phyloP scores from a whole-genome alignment of 1,140 invertebrate species.

The Cryptotermes secundus region DNA sequence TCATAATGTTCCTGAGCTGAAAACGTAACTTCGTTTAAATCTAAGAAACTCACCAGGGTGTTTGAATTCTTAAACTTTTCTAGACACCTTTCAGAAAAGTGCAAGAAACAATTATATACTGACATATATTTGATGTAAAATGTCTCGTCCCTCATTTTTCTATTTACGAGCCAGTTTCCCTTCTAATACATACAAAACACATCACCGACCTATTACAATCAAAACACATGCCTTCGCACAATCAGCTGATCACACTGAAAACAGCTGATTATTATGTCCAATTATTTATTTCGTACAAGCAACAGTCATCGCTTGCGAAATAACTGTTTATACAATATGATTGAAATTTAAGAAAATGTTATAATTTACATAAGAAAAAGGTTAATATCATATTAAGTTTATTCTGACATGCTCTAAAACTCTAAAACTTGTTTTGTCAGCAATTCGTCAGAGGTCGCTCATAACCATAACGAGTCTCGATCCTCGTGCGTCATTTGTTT shows the following conservation, averaged over 20 bases:
- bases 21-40: background rate
- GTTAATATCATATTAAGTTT: no score
- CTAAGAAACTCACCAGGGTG: conserved; percentile 3
- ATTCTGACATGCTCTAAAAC: no score
- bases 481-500: no score
- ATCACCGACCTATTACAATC: no score
- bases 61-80: conserved; percentile 27
- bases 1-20: no score
- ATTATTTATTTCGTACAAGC: background rate
- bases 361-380: no score
- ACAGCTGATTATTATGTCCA: background rate
- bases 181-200: background rate
- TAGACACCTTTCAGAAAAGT: conserved; percentile 36
- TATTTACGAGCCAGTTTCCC: background rate
- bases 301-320: no score
- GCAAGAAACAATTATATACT: conserved; percentile 38
- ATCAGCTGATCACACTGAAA: background rate
- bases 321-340: no score
- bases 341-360: no score
- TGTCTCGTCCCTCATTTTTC: conserved; percentile 38
- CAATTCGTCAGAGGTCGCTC: no score
- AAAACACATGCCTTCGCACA: background rate
- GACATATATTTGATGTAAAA: conserved; percentile 37
- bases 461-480: no score
- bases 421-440: no score